Percentiles rank a stretch among this genome's conserved stretches.
Evolutionary conservation across 2,113 vertebrate genomes (phyloP).

Genomic region (Symphodus melops): DNA sequence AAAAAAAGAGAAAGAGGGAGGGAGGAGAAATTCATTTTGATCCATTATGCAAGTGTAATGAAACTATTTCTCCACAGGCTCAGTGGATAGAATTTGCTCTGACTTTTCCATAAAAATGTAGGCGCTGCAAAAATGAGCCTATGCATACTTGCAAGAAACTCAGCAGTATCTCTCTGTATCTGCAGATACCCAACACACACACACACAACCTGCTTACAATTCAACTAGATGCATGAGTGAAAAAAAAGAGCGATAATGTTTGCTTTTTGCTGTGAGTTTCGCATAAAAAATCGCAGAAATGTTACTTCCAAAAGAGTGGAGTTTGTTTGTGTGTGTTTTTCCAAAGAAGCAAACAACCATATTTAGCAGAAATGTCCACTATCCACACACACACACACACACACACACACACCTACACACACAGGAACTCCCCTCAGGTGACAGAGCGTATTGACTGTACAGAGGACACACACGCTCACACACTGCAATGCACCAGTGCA

Average conservation of each 20-base stretch:
- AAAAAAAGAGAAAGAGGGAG: constrained; percentile 15
- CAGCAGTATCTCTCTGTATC: constrained; percentile 56
- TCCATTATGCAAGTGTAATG: constrained; percentile 64
- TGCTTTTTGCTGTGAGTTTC: constrained; percentile 19
- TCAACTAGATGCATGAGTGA: constrained; percentile 1
- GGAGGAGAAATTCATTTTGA: constrained; percentile 38
- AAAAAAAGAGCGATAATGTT: constrained; percentile 33
- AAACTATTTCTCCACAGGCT: constrained; percentile 53
- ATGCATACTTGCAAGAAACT: constrained; percentile 41
- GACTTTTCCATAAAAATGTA: constrained; percentile 34
- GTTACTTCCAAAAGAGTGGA: not conserved
- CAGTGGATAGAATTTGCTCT: constrained; percentile 47
- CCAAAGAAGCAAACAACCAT: too few species aligned
- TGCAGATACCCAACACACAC: constrained; percentile 15
- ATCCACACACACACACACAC: not conserved
- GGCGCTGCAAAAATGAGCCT: constrained; percentile 56
- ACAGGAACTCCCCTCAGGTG: constrained; percentile 7
- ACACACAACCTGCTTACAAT: not conserved
- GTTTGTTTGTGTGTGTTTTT: too few species aligned
- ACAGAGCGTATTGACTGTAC: not conserved
- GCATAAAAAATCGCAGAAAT: constrained; percentile 1
- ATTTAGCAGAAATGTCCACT: not conserved
- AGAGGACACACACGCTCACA: constrained; percentile 5
- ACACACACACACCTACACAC: not conserved
- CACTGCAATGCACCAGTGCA: constrained; percentile 2